Conservation (phyloP, 2,113 vertebrate species). For the Rattus norvegicus region GRCr8 NC_086021.1:82043001-82043500, state of each 20-base stretch:
- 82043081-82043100: too few species aligned
- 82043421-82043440: neutral
- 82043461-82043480: conserved; percentile 17
- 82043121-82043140: too few species aligned
- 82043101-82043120: too few species aligned
- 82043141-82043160: too few species aligned
- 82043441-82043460: conserved; percentile 12
- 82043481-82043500: neutral
- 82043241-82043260: neutral
- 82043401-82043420: neutral
- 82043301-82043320: neutral
- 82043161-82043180: too few species aligned
- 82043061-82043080: too few species aligned
- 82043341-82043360: neutral
- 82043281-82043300: conserved; percentile 27
- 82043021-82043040: too few species aligned
- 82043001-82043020: too few species aligned
- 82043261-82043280: neutral
- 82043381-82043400: neutral
- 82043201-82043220: too few species aligned
- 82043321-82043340: neutral
- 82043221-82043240: too few species aligned
- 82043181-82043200: too few species aligned
- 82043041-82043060: too few species aligned
- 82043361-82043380: neutral